phyloP scores from a whole-genome alignment of 2,113 vertebrate genomes.

The Halcyon malimbica region DNA sequence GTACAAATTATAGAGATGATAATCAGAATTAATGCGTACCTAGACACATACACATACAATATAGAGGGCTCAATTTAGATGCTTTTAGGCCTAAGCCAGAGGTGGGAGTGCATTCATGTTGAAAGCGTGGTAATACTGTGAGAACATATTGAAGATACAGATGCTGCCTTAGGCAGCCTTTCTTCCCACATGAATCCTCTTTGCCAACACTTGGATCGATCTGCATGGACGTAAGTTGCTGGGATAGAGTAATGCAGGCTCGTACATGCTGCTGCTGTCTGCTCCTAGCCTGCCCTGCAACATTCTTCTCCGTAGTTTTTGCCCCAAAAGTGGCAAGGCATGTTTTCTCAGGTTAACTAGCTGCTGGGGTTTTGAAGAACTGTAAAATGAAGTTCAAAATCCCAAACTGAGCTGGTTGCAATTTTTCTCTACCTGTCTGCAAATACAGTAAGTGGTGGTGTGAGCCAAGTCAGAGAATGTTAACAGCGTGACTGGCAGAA shows the following conservation, averaged over 20 bases:
- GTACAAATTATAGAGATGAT: neutral
- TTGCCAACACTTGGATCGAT: slow-evolving; percentile 44
- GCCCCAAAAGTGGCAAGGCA: neutral
- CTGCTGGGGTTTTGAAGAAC: neutral
- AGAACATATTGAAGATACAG: slow-evolving; percentile 51
- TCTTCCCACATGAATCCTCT: slow-evolving; percentile 10
- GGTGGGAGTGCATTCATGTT: slow-evolving; percentile 14
- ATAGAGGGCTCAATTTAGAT: neutral
- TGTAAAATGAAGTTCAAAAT: neutral
- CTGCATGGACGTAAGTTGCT: neutral
- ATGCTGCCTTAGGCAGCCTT: slow-evolving; percentile 49
- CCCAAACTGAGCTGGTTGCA: neutral
- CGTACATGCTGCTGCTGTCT: neutral
- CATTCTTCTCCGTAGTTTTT: neutral
- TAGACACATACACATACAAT: neutral
- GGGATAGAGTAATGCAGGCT: slow-evolving; percentile 11
- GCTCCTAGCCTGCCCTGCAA: neutral
- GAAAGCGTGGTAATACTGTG: neutral
- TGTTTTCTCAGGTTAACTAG: neutral
- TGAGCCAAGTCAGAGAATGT: neutral
- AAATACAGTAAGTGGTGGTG: neutral
- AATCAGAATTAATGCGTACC: neutral
- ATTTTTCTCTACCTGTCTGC: neutral
- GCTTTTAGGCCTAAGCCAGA: neutral
- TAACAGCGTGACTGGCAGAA: neutral